Evolutionary conservation across 1,140 invertebrate species (phyloP).

Genomic region (Chymomyza costata): DNA sequence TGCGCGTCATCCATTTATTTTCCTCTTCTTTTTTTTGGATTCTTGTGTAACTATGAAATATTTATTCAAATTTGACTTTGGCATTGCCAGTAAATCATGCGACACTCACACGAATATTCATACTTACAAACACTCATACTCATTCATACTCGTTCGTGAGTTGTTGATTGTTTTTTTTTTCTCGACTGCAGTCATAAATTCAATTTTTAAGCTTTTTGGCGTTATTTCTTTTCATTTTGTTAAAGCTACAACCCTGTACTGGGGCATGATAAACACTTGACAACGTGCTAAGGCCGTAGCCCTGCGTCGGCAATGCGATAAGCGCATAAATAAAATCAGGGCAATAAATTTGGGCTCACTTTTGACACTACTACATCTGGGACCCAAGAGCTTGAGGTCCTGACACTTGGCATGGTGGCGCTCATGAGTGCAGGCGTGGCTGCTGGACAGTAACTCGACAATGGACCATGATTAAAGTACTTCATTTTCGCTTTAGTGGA

Average conservation of each 20-base stretch:
- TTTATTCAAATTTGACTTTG: slow-evolving; percentile 67
- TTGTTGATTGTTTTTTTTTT: slow-evolving; percentile 26
- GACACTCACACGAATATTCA: slow-evolving; percentile 47
- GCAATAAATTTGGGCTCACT: slow-evolving; percentile 64
- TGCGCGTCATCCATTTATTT: not conserved
- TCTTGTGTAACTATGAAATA: slow-evolving; percentile 58
- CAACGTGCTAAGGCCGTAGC: slow-evolving; percentile 64
- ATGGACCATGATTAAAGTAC: no score
- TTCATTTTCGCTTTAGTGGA: no score
- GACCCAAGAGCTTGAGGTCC: slow-evolving; percentile 8
- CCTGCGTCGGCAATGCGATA: slow-evolving; percentile 50
- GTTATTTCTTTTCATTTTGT: slow-evolving; percentile 58
- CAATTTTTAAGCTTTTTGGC: slow-evolving; percentile 64
- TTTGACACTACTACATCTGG: slow-evolving; percentile 49
- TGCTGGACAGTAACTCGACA: no score
- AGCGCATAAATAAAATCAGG: slow-evolving; percentile 58
- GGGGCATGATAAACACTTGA: slow-evolving; percentile 67
- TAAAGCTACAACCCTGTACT: slow-evolving; percentile 17
- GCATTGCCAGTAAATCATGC: slow-evolving; percentile 57
- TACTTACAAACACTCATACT: slow-evolving; percentile 35
- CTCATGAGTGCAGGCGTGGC: not conserved
- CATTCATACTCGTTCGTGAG: slow-evolving; percentile 15
- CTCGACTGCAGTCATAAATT: slow-evolving; percentile 67
- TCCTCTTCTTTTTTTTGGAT: slow-evolving; percentile 14
- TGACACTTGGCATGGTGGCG: slow-evolving; percentile 1